These are phyloP conservation scores for Eretmochelys imbricata DNA, from an alignment of 2,113 vertebrate genomes.

Conservation along the genomic window DNA sequence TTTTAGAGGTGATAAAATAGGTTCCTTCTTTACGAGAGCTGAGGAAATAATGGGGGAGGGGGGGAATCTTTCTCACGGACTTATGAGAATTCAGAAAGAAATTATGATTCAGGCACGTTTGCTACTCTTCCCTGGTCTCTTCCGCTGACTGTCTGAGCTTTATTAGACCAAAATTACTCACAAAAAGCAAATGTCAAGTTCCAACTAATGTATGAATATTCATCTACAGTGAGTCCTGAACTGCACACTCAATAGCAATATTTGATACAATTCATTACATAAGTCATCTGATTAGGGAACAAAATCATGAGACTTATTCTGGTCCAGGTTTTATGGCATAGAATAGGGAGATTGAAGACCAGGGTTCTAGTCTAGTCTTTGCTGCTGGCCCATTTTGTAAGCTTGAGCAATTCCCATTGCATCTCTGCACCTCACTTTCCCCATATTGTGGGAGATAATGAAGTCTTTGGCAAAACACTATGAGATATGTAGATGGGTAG, in stretches of 20 bases:
- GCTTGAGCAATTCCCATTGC: neutral
- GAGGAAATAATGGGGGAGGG: neutral
- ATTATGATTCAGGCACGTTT: neutral
- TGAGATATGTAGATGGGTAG: neutral
- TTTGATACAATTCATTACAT: neutral
- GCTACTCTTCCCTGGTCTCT: neutral
- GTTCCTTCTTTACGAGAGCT: slow-evolving; percentile 34
- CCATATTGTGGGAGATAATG: neutral
- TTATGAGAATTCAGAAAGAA: neutral
- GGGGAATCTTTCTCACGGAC: neutral
- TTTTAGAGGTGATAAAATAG: slow-evolving; percentile 41
- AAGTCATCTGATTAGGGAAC: neutral
- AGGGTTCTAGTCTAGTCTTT: neutral
- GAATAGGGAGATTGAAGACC: neutral
- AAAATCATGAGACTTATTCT: neutral
- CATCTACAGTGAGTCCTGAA: neutral
- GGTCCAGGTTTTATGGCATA: neutral
- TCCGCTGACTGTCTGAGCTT: neutral
- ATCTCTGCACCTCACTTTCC: neutral
- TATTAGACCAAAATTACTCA: neutral
- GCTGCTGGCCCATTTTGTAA: neutral
- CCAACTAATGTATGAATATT: neutral
- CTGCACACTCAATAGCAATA: fast-evolving
- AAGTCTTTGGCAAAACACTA: neutral
- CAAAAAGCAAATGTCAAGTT: neutral